Evolutionary conservation across 2,113 vertebrate genomes (phyloP), one percentile per base, ranked within the genome.

Genomic region (Indicator maculatus): DNA sequence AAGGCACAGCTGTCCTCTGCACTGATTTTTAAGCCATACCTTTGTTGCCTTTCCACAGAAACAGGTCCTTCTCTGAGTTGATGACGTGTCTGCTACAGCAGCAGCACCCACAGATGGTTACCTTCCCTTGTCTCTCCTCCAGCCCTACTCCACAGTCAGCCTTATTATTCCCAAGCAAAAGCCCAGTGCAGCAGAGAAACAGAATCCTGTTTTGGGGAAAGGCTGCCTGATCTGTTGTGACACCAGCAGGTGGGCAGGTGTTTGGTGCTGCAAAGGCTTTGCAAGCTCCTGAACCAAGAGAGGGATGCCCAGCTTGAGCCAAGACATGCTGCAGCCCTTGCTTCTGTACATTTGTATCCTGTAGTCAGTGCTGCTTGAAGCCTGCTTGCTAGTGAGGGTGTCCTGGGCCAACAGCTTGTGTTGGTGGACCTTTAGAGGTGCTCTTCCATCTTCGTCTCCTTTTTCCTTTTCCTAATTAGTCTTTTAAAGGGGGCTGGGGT

Each of bases 381-480:
- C 77, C 80, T 61, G 55, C 12, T 30, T 0, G 0, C 55, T 63
- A 53, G 38, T 0, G 0, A 65, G 45, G 39, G 16, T 9, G 28
- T 84, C 61, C 65, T 47, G 38, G n/a, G 52, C 60, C 0, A 0
- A 52, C 64, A 86, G 60, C 61, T 88, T 55, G 53, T 41, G 47
- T 6, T 50, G 65, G 19, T 45, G 50, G 50, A 93, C 50, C 5
- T 83, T 74, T 33, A 39, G 8, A 28, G 47, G 15, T 21, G 26
- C 65, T 83, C 45, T 30, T 39, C 16, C 15, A 21, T 56, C n/a
- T 80, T 77, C 26, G 12, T 8, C 19, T 75, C 26, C 8, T 9
- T 77, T 84, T 18, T 16, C 7, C 5, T 55, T 67, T 66, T 55
- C 61, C 60, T 52, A 4, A 21, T 38, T 33, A 69, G 26, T 45